Evolutionary conservation across 2,797 vertebrate species (phyloP).

Genomic region (Clarias laeviceps): DNA sequence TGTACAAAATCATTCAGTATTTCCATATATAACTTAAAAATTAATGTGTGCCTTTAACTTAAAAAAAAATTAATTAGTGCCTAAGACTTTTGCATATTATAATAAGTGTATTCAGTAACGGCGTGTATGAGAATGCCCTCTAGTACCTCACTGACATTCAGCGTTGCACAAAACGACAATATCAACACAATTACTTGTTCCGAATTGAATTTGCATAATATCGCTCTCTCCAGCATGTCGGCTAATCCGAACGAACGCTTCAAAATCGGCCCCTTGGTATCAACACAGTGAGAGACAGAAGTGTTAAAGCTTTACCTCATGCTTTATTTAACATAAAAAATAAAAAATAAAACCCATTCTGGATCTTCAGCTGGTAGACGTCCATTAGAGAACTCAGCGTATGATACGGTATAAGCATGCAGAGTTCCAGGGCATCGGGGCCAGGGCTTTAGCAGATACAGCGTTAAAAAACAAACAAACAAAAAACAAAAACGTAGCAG

Average conservation of each 20-base stretch:
- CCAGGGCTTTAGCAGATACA: not conserved
- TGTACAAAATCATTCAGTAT: too few relatives aligned
- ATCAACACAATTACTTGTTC: conserved; percentile 4
- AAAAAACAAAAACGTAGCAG: not conserved
- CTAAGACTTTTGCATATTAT: too few relatives aligned
- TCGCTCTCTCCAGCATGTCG: conserved; percentile 11
- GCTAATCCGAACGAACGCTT: not conserved
- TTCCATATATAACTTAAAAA: too few relatives aligned
- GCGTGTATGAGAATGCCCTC: not conserved
- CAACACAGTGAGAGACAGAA: not conserved
- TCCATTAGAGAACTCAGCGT: not conserved
- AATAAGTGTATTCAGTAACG: not conserved
- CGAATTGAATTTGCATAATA: not conserved
- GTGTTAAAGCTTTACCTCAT: not conserved
- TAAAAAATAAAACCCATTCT: not conserved
- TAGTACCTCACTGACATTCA: not conserved
- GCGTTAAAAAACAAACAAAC: not conserved
- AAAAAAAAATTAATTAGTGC: too few relatives aligned
- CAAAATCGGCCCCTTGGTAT: conserved; percentile 21
- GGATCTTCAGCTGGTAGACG: too few relatives aligned
- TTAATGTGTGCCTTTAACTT: too few relatives aligned
- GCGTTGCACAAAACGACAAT: not conserved
- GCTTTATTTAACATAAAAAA: not conserved
- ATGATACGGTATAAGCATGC: not conserved
- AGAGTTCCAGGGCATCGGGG: not conserved